Evolutionary conservation across 2,113 vertebrate species (phyloP).

Genomic region (Lycocorax pyrrhopterus): DNA sequence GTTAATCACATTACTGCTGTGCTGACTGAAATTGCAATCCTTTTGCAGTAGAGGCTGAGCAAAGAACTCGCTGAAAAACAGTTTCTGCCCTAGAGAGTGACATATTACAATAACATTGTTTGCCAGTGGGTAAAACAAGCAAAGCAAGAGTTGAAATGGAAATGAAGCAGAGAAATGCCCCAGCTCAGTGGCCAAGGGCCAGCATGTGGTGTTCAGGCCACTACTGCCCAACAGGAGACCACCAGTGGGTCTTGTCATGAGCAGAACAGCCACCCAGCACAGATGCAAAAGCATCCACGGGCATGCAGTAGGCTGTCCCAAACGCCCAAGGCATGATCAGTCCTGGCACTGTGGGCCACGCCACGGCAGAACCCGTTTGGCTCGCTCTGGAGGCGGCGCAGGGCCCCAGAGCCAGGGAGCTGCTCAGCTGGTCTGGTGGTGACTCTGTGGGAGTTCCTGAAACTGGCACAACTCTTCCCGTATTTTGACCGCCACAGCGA

Average conservation of each 20-base stretch:
- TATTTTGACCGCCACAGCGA: accelerated
- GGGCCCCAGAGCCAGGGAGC: constrained; percentile 25
- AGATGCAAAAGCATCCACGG: neutral
- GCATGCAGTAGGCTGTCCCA: neutral
- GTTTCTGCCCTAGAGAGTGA: neutral
- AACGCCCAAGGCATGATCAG: neutral
- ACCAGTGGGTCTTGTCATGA: neutral
- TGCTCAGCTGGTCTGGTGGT: constrained; percentile 16
- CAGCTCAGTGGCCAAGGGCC: neutral
- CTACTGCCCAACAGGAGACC: neutral
- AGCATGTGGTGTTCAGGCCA: neutral
- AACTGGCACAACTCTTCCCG: accelerated
- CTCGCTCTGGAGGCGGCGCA: neutral
- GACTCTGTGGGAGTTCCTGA: constrained; percentile 22
- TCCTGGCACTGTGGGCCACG: neutral
- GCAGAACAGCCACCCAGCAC: neutral
- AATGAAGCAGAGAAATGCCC: neutral
- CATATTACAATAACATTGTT: neutral
- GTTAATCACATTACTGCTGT: neutral
- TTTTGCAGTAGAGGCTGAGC: neutral
- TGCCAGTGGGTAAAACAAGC: neutral
- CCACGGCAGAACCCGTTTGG: neutral
- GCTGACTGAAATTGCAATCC: neutral
- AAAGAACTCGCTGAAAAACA: neutral
- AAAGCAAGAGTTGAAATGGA: neutral